phyloP scores from a whole-genome alignment of 1,140 invertebrate genomes.

The Diachasma alloeum region DNA sequence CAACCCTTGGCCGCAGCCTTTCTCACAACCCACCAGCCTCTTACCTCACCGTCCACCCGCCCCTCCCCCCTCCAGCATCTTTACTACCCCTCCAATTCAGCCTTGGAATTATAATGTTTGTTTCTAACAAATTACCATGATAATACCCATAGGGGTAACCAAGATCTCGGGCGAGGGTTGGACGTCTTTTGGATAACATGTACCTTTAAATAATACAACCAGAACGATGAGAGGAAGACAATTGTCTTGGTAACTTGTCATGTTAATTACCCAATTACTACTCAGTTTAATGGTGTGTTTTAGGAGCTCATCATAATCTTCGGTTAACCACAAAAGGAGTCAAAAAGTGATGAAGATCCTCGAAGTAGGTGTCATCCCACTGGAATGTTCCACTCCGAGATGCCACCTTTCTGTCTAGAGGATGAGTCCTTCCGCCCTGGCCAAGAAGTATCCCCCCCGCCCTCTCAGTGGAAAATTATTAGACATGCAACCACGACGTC shows the following conservation, averaged over 20 bases:
- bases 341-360: neutral
- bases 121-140: slow-evolving; percentile 68
- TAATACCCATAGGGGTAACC: slow-evolving; percentile 53
- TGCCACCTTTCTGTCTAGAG: neutral
- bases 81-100: slow-evolving; percentile 30
- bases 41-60: neutral
- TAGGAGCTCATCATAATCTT: neutral
- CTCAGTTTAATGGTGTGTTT: slow-evolving; percentile 22
- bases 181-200: slow-evolving; percentile 46
- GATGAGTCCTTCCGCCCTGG: neutral
- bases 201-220: slow-evolving; percentile 59
- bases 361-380: neutral
- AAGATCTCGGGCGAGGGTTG: slow-evolving; percentile 40
- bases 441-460: neutral
- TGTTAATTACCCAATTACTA: slow-evolving; percentile 63
- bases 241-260: slow-evolving; percentile 51
- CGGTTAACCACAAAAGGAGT: neutral
- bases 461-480: slow-evolving; percentile 52
- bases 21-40: slow-evolving; percentile 13
- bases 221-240: slow-evolving; percentile 32
- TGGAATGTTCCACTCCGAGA: neutral
- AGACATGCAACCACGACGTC: slow-evolving; percentile 57
- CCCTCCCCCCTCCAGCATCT: neutral
- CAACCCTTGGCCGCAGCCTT: slow-evolving; percentile 39
- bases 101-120: slow-evolving; percentile 64